Evolutionary conservation across 1,140 invertebrate genomes (phyloP).

Genomic region (Doryteuthis pealeii): DNA sequence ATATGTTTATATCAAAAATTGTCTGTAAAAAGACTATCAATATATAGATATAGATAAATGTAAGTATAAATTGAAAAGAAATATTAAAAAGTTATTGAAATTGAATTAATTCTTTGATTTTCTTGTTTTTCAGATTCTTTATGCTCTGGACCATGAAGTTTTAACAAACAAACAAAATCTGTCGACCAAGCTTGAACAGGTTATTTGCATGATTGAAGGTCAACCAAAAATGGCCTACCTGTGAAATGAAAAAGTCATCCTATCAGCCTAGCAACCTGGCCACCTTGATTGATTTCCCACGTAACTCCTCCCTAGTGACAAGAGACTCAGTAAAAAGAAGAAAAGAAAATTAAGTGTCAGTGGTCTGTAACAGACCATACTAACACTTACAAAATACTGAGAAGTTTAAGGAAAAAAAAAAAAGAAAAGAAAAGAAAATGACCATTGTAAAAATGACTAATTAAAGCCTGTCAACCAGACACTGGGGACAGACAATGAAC

Average conservation of each 20-base stretch:
- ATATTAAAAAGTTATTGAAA: too few species aligned
- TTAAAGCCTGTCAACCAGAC: too few species aligned
- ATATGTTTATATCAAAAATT: too few species aligned
- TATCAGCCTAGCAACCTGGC: neutral
- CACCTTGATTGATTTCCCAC: neutral
- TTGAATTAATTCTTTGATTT: too few species aligned
- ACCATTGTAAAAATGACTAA: too few species aligned
- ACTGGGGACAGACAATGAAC: too few species aligned
- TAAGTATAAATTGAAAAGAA: too few species aligned
- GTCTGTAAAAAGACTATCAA: too few species aligned
- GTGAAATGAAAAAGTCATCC: conserved; percentile 12
- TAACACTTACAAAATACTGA: neutral
- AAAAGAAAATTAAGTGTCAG: neutral
- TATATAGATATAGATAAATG: too few species aligned
- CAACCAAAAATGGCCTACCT: conserved; percentile 45
- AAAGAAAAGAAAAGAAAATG: neutral
- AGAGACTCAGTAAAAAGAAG: neutral
- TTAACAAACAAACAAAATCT: conserved; percentile 43
- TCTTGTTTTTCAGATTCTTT: conserved; percentile 23
- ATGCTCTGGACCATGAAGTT: conserved; percentile 36
- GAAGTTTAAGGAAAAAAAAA: neutral
- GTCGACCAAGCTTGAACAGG: conserved; percentile 42
- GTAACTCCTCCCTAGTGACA: neutral
- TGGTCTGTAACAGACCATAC: neutral
- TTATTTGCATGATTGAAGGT: conserved; percentile 51